These are phyloP conservation scores for Micromussa lordhowensis DNA, from an alignment of 92 coral and sea anemone species.

Conservation along the genomic window DNA sequence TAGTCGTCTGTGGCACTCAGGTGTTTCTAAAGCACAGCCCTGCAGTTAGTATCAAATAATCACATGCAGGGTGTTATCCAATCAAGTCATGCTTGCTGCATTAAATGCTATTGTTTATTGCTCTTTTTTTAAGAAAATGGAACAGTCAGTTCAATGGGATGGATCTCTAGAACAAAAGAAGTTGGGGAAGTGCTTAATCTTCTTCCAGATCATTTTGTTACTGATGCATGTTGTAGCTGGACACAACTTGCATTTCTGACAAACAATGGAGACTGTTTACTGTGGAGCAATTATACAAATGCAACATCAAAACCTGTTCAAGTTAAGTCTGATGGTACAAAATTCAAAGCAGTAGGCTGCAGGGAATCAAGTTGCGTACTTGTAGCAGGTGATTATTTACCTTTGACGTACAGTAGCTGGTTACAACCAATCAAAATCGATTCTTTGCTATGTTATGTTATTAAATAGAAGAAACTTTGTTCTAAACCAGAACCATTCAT, in stretches of 20 bases:
- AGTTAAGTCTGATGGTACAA: conserved; percentile 15
- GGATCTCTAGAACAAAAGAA: conserved; percentile 60
- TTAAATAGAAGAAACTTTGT: too few species aligned
- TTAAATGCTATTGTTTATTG: background rate
- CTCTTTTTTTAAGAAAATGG: conserved; percentile 56
- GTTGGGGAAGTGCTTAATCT: conserved; percentile 49
- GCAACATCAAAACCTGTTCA: conserved; percentile 34
- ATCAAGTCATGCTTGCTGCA: too few species aligned
- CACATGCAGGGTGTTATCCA: too few species aligned
- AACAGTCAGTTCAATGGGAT: conserved; percentile 54
- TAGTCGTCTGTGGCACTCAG: too few species aligned
- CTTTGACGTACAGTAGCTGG: too few species aligned
- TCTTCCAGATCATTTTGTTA: conserved; percentile 54
- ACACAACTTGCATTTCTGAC: conserved; percentile 65
- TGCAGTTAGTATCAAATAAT: too few species aligned
- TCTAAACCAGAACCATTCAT: too few species aligned
- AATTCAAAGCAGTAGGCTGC: conserved; percentile 60
- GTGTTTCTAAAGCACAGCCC: too few species aligned
- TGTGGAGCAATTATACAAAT: conserved; percentile 67
- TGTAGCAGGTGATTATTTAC: conserved; percentile 49
- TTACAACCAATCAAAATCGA: too few species aligned
- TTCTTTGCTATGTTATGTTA: too few species aligned
- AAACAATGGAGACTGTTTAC: conserved; percentile 50
- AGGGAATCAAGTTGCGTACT: conserved; percentile 62
- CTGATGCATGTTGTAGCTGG: conserved; percentile 66